Percentiles rank a stretch among this genome's conserved stretches.
These are phyloP conservation scores for Lysandra bellargus DNA, from an alignment of 2,888 invertebrate species.

Conservation along the genomic window DNA sequence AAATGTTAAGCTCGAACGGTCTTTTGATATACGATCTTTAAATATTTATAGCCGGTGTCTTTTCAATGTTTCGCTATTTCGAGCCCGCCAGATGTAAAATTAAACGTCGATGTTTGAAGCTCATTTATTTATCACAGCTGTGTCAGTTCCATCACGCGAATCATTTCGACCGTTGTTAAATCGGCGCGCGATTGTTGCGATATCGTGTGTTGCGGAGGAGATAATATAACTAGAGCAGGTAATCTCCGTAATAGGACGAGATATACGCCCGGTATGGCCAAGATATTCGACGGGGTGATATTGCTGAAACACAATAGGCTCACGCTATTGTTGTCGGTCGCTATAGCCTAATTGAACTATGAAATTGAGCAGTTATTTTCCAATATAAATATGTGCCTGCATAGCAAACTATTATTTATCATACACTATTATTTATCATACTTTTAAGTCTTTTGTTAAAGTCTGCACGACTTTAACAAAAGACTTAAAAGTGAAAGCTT, in stretches of 20 bases:
- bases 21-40: slow-evolving; percentile 29
- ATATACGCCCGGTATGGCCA: background rate
- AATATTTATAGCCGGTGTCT: slow-evolving; percentile 26
- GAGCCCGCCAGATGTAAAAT: slow-evolving; percentile 29
- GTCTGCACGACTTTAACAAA: background rate
- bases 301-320: slow-evolving; percentile 19
- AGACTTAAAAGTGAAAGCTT: background rate
- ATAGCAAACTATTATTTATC: background rate
- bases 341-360: slow-evolving; percentile 1
- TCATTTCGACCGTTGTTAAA: slow-evolving; percentile 16
- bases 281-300: background rate
- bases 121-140: slow-evolving; percentile 29
- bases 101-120: slow-evolving; percentile 24
- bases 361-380: slow-evolving; percentile 9
- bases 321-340: background rate
- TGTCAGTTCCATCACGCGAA: slow-evolving; percentile 17
- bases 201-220: background rate
- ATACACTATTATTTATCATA: background rate
- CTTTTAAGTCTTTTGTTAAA: background rate
- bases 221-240: slow-evolving; percentile 15
- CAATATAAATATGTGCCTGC: background rate
- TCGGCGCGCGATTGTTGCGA: slow-evolving; percentile 4
- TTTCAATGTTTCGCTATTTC: slow-evolving; percentile 25
- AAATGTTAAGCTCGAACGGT: background rate
- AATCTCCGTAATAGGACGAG: background rate